Conservation (phyloP, 2,888 invertebrate species). For the Pomacea canaliculata region DNA sequence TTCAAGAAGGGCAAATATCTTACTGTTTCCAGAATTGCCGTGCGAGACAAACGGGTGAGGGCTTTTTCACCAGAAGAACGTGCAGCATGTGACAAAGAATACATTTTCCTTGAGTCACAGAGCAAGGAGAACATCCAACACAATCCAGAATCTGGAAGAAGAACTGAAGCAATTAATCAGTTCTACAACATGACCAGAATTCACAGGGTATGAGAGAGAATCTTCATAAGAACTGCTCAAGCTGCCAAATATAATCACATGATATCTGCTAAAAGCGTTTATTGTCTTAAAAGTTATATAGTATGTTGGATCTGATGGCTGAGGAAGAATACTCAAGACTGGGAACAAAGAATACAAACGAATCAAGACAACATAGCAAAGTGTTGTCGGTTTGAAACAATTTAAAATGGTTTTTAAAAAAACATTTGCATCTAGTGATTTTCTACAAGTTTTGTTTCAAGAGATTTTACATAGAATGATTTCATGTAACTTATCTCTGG, state of each 20-base stretch:
- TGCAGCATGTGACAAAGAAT: slow-evolving; percentile 47
- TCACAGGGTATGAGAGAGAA: background rate
- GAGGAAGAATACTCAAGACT: too few species aligned
- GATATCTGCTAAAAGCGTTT: too few species aligned
- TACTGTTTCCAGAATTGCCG: slow-evolving; percentile 32
- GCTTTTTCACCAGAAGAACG: slow-evolving; percentile 39
- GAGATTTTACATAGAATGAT: too few species aligned
- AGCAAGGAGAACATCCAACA: slow-evolving; percentile 30
- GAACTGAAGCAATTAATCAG: background rate
- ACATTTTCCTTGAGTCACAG: slow-evolving; percentile 45
- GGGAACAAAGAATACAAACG: too few species aligned
- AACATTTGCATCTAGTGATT: too few species aligned
- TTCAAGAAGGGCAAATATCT: background rate
- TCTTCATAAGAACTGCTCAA: background rate
- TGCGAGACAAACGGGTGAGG: slow-evolving; percentile 49
- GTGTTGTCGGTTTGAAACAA: too few species aligned
- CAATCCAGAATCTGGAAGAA: slow-evolving; percentile 24
- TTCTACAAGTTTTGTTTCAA: too few species aligned
- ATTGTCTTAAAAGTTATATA: too few species aligned
- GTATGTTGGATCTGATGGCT: too few species aligned
- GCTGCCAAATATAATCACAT: background rate
- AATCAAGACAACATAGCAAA: too few species aligned
- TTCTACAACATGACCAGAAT: background rate
- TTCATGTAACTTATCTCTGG: too few species aligned
- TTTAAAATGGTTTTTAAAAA: too few species aligned